Base-by-base conservation (phyloP, 2,113 vertebrate genomes). In the Lipotes vexillifer region DNA sequence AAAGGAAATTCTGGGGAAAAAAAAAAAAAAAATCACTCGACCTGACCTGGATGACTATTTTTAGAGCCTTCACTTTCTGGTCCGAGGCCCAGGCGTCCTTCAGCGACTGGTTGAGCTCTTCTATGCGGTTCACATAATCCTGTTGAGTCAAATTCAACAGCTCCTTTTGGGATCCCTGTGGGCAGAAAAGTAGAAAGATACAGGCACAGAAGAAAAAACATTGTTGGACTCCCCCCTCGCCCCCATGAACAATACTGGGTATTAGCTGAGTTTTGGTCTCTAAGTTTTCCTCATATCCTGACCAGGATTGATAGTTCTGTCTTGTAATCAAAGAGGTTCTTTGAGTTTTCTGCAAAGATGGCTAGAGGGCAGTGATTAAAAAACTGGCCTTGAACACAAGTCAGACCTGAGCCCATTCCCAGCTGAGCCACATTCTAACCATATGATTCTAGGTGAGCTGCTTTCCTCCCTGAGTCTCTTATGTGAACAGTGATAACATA, bases 51-150 rank as follows among this genome's bases (percentile, higher is more conserved):
- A 99, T 99, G 81, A 99, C 99, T 27, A 99, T 99, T 98, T 99
- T 99, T 86, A 99, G 98, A 85, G 99, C 99, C 98, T 99, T 99
- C 94, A 99, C 99, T 98, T 99, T 99, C 98, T 99, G 99, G 98
- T 99, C 99, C 0, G 99, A 99, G 87, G 99, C 99, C 99, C 99
- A 99, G 33, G 99, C 99, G 18, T 99, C 99, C 97, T 99, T 99
- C 84, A 99, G 98, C 2, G 99, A 99, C 98, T 99, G 99, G 98
- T 99, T 99, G 69, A 99, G 99, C 95, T 99, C 99, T 95, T 99
- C 99, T 29, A 99, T 99, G 84, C 99, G 99, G 98, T 99, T 99
- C 83, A 99, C 99, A 2, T 99, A 99, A 66, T 99, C 99, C 98
- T 99, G 99, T 97, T 99, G 99, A 95, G 99, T 99, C 95, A 99